Percentiles rank a stretch among this genome's conserved stretches.
These are phyloP conservation scores for Drosophila aldrichi DNA, from an alignment of 2,888 invertebrate genomes.

Conservation along the genomic window DNA sequence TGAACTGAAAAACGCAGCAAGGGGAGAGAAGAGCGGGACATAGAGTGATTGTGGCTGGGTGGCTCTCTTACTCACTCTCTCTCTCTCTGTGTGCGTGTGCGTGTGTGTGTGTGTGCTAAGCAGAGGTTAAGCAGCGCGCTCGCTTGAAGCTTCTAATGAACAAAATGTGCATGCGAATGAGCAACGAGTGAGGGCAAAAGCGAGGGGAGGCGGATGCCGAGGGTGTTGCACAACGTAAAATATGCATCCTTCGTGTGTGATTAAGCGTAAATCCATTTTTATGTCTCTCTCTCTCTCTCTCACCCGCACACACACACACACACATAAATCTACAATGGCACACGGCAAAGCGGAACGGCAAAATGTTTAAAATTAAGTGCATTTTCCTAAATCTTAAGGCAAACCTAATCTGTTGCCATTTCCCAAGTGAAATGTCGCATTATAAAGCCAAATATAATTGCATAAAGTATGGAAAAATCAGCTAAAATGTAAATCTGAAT, in stretches of 20 bases:
- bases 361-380: conserved; percentile 46
- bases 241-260: conserved; percentile 77
- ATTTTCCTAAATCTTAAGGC: conserved; percentile 28
- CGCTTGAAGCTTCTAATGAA: conserved; percentile 70
- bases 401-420: conserved; percentile 21
- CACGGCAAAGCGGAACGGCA: background rate
- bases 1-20: conserved; percentile 62
- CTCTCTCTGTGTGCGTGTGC: background rate
- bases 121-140: conserved; percentile 56
- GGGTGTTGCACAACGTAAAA: conserved; percentile 49
- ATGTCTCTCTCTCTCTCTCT: conserved; percentile 41
- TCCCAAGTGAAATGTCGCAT: background rate
- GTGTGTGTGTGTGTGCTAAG: conserved; percentile 29
- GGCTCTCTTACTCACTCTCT: background rate
- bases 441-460: background rate
- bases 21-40: conserved; percentile 12
- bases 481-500: no score
- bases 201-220: background rate
- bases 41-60: background rate
- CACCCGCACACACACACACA: background rate
- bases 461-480: background rate
- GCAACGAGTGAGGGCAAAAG: conserved; percentile 2
- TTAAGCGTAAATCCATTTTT: conserved; percentile 70
- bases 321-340: conserved; percentile 5
- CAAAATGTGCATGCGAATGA: conserved; percentile 63